Evolutionary conservation across 2,797 vertebrate genomes (phyloP).

Genomic region (Chromobotia macracanthus): DNA sequence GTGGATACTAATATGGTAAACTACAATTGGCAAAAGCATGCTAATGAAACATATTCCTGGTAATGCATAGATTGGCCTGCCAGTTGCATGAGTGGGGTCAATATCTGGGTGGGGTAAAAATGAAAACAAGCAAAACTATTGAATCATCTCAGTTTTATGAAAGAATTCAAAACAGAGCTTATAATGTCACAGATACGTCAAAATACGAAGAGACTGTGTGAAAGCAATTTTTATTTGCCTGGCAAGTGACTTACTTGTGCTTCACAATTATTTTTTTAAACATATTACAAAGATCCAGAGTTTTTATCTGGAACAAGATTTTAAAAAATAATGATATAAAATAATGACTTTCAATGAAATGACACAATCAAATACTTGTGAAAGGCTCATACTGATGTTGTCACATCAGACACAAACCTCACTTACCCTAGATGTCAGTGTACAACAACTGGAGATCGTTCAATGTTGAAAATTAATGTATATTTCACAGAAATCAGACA

Average conservation of each 20-base stretch:
- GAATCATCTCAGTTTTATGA: slow-evolving; percentile 53
- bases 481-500: slow-evolving; percentile 8
- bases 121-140: slow-evolving; percentile 62
- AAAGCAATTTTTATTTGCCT: slow-evolving; percentile 52
- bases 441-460: slow-evolving; percentile 16
- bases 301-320: slow-evolving; percentile 2
- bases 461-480: not conserved
- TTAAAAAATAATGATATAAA: slow-evolving; percentile 1
- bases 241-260: slow-evolving; percentile 22
- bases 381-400: not conserved
- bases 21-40: slow-evolving; percentile 50
- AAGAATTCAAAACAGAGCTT: slow-evolving; percentile 60
- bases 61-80: slow-evolving; percentile 35
- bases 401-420: not conserved
- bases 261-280: slow-evolving; percentile 9
- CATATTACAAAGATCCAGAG: not conserved
- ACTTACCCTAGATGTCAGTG: not conserved
- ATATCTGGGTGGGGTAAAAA: slow-evolving; percentile 46
- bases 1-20: slow-evolving; percentile 34
- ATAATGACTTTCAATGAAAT: slow-evolving; percentile 8
- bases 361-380: no score
- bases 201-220: slow-evolving; percentile 52
- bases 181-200: slow-evolving; percentile 60
- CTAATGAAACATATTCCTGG: slow-evolving; percentile 39
- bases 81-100: slow-evolving; percentile 37